A percentile compares a stretch with the other conserved stretches of the same genome.
Evolutionary conservation across 2,888 invertebrate species (phyloP).

Genomic region (Diloba caeruleocephala): DNA sequence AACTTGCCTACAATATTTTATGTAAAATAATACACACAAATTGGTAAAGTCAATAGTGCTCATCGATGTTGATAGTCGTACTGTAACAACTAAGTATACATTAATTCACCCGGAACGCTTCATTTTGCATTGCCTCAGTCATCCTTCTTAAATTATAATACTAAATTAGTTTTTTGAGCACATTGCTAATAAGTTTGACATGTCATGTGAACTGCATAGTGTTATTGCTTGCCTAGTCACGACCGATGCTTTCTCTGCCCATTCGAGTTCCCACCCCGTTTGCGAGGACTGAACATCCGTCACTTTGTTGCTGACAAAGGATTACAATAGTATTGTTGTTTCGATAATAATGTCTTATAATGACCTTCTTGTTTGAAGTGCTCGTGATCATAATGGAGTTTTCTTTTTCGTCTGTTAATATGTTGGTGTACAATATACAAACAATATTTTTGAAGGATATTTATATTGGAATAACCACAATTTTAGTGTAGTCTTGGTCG

Average conservation of each 20-base stretch:
- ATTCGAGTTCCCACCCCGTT: slow-evolving; percentile 58
- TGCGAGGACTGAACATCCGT: slow-evolving; percentile 41
- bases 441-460: slow-evolving; percentile 16
- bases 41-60: too few relatives aligned
- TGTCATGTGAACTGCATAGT: slow-evolving; percentile 29
- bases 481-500: not conserved
- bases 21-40: not conserved
- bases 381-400: slow-evolving; percentile 37
- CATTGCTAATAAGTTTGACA: slow-evolving; percentile 23
- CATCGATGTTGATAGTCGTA: too few relatives aligned
- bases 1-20: not conserved
- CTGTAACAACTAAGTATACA: too few relatives aligned
- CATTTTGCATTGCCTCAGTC: too few relatives aligned
- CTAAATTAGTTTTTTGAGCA: not conserved
- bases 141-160: too few relatives aligned
- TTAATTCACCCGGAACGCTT: too few relatives aligned
- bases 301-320: slow-evolving; percentile 53
- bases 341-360: slow-evolving; percentile 48
- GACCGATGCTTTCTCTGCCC: slow-evolving; percentile 56
- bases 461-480: not conserved
- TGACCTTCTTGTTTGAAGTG: slow-evolving; percentile 39
- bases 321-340: slow-evolving; percentile 48
- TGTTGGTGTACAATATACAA: slow-evolving; percentile 25
- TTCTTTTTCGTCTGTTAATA: slow-evolving; percentile 28
- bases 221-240: slow-evolving; percentile 47